Evolutionary conservation across 1,140 invertebrate genomes (phyloP).

Genomic region (Drosophila bocqueti): DNA sequence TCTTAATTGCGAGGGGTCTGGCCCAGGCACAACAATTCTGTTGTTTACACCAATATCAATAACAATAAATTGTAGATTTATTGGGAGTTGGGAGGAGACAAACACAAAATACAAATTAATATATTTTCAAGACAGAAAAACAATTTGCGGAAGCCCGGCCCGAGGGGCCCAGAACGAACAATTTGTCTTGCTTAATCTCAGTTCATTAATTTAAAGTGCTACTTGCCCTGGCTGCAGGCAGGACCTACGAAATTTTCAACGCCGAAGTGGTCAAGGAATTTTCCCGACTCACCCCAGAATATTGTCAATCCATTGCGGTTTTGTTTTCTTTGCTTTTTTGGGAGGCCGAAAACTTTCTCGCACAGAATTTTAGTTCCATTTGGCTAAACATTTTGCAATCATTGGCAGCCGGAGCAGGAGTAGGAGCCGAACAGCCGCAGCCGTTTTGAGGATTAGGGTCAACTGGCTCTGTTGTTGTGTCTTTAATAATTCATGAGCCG

Average conservation of each 20-base stretch:
- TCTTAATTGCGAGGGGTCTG: conserved; percentile 55
- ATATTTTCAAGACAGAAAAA: conserved; percentile 65
- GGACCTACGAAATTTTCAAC: conserved; percentile 13
- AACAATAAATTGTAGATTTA: conserved; percentile 80
- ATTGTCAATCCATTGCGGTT: conserved; percentile 65
- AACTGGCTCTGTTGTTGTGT: conserved; percentile 59
- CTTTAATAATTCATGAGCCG: conserved; percentile 67
- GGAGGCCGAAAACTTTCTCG: conserved; percentile 16
- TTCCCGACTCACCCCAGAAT: conserved; percentile 1
- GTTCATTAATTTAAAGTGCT: conserved; percentile 83
- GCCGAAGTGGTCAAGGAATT: conserved; percentile 37
- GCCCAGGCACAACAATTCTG: conserved; percentile 26
- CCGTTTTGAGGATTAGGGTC: conserved; percentile 66
- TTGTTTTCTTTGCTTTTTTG: conserved; percentile 21
- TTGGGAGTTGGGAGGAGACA: conserved; percentile 41
- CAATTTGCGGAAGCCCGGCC: conserved; percentile 58
- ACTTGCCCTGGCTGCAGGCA: conserved; percentile 50
- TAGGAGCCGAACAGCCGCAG: background rate
- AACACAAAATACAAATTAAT: conserved; percentile 63
- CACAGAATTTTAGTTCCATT: conserved; percentile 61
- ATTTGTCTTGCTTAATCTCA: conserved; percentile 83
- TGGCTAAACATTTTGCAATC: conserved; percentile 71
- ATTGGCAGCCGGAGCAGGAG: conserved; percentile 33
- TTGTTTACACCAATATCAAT: conserved; percentile 77
- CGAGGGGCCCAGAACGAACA: conserved; percentile 42